Evolutionary conservation across 2,113 vertebrate species (phyloP).

Genomic region (Sterrhoptilus dennistouni): DNA sequence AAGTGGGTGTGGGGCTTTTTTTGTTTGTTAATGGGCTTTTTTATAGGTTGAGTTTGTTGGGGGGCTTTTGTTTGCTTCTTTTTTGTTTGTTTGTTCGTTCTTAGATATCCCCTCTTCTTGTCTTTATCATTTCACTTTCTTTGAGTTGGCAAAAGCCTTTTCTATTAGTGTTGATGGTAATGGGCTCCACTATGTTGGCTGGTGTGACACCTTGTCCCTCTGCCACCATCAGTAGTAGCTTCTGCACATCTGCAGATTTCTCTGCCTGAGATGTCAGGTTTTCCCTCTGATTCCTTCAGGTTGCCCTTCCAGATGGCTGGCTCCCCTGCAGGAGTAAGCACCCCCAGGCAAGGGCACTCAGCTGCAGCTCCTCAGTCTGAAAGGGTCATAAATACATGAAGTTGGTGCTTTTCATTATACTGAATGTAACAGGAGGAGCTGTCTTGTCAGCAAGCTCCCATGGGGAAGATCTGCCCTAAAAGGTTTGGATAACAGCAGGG

Average conservation of each 20-base stretch:
- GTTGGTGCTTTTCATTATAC: constrained; percentile 39
- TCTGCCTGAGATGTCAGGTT: not conserved
- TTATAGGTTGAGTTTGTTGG: not conserved
- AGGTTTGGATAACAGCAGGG: not conserved
- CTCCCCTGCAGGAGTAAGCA: not conserved
- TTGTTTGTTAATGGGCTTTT: not conserved
- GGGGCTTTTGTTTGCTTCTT: not conserved
- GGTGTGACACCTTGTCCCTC: not conserved
- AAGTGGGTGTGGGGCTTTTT: too few relatives aligned
- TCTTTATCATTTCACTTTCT: not conserved
- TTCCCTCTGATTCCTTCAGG: not conserved
- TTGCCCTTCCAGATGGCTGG: not conserved
- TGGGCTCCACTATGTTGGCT: not conserved
- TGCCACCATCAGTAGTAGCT: rapidly evolving
- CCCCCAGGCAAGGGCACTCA: not conserved
- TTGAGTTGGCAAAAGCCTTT: not conserved
- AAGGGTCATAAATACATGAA: constrained; percentile 2
- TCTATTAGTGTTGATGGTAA: not conserved
- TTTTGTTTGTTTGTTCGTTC: not conserved
- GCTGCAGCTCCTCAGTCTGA: not conserved
- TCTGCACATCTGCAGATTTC: not conserved
- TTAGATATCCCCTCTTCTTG: not conserved
- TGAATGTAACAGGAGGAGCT: not conserved
- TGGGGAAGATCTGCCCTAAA: not conserved
- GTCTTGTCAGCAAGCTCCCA: not conserved